phyloP scores from a whole-genome alignment of 92 coral and sea anemone species.

The Porites lobata region DNA sequence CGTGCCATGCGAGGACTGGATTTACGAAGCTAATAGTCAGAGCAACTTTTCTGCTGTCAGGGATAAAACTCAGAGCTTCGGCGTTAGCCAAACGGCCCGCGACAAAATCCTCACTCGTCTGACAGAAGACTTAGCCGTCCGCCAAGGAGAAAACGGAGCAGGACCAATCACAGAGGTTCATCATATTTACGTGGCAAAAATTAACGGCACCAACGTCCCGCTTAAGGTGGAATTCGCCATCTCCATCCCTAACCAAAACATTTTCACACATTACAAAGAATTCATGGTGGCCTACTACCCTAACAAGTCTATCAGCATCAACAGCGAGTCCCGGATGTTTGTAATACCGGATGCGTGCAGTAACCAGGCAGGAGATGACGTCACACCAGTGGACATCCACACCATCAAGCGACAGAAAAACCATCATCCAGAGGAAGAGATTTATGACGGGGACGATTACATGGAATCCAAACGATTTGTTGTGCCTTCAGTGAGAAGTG shows the following conservation, averaged over 20 bases:
- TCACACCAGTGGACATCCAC: slow-evolving; percentile 38
- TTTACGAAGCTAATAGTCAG: slow-evolving; percentile 44
- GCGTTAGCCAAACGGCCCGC: slow-evolving; percentile 42
- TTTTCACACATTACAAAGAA: slow-evolving; percentile 58
- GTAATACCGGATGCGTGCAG: slow-evolving; percentile 38
- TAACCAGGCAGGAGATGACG: slow-evolving; percentile 1
- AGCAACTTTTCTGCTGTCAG: slow-evolving; percentile 43
- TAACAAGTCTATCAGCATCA: slow-evolving; percentile 45
- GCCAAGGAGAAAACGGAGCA: not conserved
- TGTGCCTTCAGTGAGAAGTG: slow-evolving; percentile 17
- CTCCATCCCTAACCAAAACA: slow-evolving; percentile 44
- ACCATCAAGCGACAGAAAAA: slow-evolving; percentile 35
- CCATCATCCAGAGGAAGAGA: not conserved
- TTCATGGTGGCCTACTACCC: slow-evolving; percentile 70
- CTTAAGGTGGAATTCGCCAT: slow-evolving; percentile 62
- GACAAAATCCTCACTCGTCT: slow-evolving; percentile 37
- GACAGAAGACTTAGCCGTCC: not conserved
- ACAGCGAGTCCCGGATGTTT: slow-evolving; percentile 54
- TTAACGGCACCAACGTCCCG: slow-evolving; percentile 54
- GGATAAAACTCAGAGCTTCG: slow-evolving; percentile 31
- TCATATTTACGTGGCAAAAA: slow-evolving; percentile 48
- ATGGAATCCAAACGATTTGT: slow-evolving; percentile 24
- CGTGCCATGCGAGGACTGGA: slow-evolving; percentile 69
- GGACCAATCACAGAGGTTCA: slow-evolving; percentile 33
- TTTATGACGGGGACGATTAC: slow-evolving; percentile 16